Base-by-base conservation (phyloP, 2,888 invertebrate species). In the Hofmannophila pseudospretella region DNA sequence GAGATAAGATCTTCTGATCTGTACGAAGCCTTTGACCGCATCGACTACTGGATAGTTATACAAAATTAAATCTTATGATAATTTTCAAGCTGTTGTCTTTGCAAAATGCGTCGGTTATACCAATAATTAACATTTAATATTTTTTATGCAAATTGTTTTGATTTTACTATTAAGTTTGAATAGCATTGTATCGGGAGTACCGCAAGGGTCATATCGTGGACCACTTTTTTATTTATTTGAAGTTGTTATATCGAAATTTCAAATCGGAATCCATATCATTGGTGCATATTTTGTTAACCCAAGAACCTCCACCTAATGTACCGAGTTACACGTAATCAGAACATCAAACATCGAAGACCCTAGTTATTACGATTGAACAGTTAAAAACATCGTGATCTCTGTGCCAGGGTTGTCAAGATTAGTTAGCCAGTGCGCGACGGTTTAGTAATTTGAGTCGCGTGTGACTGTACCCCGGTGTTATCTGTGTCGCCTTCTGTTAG, bases 371-470 rank as follows among this genome's bases (percentile, higher is more conserved):
- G 41, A 46, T 56, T 50, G 56, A 52, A 43, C 51, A 41, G 59
- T 59, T 58, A 63, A 46, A 30, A 31, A 37, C 32, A 45, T 38
- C 44, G 67, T 63, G 70, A 67, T 67, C 64, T 68, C 72, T 67
- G 72, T 68, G 70, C 61, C 59, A 42, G 26, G 28, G 47, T 42
- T 36, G 44, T 49, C 45, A 36, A 33, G 37, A 44, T 56, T 54
- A 55, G 54, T 57, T 40, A 55, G 48, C 37, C 31, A 14, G 47
- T 40, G 49, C 39, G 37, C 37, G 41, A 44, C 36, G 23, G 23
- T 45, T 41, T 34, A 38, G 34, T 40, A 27, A 23, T 32, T 43
- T 52, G 49, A 57, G 54, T 45, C 19, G 39, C 37, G 47, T 37
- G 49, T 38, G 34, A 22, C 41, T 23, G 44, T 34, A 33, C 35